phyloP scores from a whole-genome alignment of 35 echinoderm and acorn worm species.

The Lytechinus variegatus region DNA sequence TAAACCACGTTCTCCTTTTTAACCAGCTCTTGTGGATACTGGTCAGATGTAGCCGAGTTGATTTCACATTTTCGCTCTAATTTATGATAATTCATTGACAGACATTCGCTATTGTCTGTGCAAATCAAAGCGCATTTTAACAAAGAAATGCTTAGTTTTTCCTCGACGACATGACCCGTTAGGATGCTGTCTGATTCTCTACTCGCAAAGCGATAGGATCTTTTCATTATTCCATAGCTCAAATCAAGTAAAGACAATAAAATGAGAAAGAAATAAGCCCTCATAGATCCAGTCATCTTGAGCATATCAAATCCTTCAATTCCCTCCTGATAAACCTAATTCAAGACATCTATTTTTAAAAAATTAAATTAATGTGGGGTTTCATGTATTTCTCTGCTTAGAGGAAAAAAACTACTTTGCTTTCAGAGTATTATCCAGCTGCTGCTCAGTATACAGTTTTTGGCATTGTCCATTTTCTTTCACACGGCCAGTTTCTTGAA shows the following conservation, averaged over 20 bases:
- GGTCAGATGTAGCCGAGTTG: background rate
- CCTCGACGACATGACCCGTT: background rate
- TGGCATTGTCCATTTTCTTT: too few species aligned
- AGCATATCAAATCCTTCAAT: background rate
- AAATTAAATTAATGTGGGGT: too few species aligned
- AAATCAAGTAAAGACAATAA: background rate
- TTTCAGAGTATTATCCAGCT: too few species aligned
- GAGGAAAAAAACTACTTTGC: too few species aligned
- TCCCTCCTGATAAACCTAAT: background rate
- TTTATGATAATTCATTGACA: slow-evolving; percentile 27
- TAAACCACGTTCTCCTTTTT: background rate
- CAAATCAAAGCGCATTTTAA: background rate
- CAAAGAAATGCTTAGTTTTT: background rate
- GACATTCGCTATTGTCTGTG: background rate
- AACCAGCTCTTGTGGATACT: slow-evolving; percentile 14
- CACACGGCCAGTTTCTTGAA: too few species aligned
- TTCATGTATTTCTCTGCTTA: too few species aligned
- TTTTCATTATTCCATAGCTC: background rate
- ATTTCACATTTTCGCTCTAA: slow-evolving; percentile 14
- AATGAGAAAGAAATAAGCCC: background rate
- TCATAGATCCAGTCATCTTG: background rate
- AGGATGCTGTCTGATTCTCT: background rate
- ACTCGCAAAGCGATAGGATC: background rate
- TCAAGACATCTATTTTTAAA: background rate
- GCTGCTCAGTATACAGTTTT: too few species aligned